phyloP scores from a whole-genome alignment of 2,113 vertebrate species.

The Oostethus manadensis region DNA sequence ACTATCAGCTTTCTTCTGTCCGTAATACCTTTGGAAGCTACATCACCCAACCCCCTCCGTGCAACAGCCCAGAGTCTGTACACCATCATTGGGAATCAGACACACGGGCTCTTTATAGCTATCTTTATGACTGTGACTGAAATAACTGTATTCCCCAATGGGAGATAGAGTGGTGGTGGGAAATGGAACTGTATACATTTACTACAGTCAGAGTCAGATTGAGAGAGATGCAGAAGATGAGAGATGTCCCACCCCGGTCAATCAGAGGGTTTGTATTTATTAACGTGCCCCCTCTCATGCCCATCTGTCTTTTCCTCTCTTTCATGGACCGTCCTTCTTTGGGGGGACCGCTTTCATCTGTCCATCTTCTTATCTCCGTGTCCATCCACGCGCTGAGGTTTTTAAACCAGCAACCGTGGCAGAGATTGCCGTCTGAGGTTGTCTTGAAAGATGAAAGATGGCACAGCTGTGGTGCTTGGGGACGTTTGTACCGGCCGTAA shows the following conservation, averaged over 20 bases:
- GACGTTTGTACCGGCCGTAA: conserved; percentile 71
- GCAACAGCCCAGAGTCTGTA: conserved; percentile 42
- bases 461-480: conserved; percentile 84
- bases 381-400: conserved; percentile 37
- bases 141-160: conserved; percentile 63
- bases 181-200: conserved; percentile 62
- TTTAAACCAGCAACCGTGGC: conserved; percentile 51
- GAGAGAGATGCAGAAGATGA: conserved; percentile 29
- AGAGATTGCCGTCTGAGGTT: conserved; percentile 85
- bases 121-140: conserved; percentile 62
- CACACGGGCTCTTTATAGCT: conserved; percentile 60
- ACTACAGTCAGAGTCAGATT: conserved; percentile 37
- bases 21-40: conserved; percentile 35
- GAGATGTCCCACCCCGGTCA: conserved; percentile 47
- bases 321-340: conserved; percentile 18
- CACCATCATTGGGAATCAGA: conserved; percentile 58
- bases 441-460: conserved; percentile 97
- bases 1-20: conserved; percentile 44
- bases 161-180: conserved; percentile 47
- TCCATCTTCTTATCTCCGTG: conserved; percentile 27
- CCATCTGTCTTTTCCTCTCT: conserved; percentile 17
- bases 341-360: conserved; percentile 36
- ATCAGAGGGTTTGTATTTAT: conserved; percentile 31
- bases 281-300: conserved; percentile 5
- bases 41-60: conserved; percentile 20